phyloP scores from a whole-genome alignment of 1,140 invertebrate genomes.

The Drosophila kurseongensis region DNA sequence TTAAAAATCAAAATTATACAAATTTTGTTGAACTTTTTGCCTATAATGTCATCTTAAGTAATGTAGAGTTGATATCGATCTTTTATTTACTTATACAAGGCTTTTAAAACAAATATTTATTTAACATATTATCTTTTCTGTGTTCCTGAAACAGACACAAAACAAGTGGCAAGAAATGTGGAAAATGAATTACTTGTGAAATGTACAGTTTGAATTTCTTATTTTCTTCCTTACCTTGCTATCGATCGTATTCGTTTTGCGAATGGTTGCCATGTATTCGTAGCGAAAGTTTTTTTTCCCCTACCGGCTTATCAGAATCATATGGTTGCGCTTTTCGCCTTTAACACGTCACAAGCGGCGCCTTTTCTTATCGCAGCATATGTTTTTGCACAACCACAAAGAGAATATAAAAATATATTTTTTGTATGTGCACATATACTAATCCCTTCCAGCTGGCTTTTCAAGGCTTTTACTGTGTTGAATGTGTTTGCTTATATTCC shows the following conservation, averaged over 20 bases:
- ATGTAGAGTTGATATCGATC: too few species aligned
- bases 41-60: too few species aligned
- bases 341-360: constrained; percentile 35
- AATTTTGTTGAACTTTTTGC: too few species aligned
- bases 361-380: constrained; percentile 40
- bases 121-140: neutral
- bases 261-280: constrained; percentile 15
- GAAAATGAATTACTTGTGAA: constrained; percentile 2
- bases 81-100: too few species aligned
- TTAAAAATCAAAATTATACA: neutral
- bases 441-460: constrained; percentile 40
- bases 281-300: constrained; percentile 32
- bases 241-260: constrained; percentile 1
- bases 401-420: neutral
- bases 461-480: constrained; percentile 28
- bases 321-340: constrained; percentile 51
- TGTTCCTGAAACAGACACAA: constrained; percentile 13
- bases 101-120: too few species aligned
- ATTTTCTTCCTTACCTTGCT: constrained; percentile 8
- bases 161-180: constrained; percentile 22
- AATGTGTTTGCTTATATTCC: neutral
- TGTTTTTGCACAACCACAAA: constrained; percentile 31
- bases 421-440: constrained; percentile 6
- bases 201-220: constrained; percentile 65
- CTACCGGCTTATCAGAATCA: constrained; percentile 68